Evolutionary conservation across 2,113 vertebrate genomes (phyloP), one percentile per base, ranked within the genome.

Genomic region (Labeo rohita): DNA sequence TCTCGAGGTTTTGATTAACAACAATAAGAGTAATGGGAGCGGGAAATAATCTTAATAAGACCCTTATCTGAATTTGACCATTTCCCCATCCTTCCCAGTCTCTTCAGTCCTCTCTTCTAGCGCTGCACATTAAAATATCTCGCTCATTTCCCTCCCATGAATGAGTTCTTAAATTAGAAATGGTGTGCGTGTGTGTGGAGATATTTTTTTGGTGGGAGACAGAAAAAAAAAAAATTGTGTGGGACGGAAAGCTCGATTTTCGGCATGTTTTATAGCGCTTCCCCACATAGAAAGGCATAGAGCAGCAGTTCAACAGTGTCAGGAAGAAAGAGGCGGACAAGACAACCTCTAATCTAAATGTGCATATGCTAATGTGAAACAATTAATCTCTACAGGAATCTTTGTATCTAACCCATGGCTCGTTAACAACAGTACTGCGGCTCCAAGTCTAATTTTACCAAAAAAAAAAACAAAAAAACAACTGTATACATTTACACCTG

Each of bases 1-100:
- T 92, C 92, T 90, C 70, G 86, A 91, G 88, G 84, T 90, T 93
- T 91, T 90, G 86, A 93, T 94, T 91, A 91, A 91, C 89, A 90
- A 90, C 88, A 91, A 91, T 90, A 86, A 83, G 85, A 90, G 84
- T 86, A 92, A 90, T 84, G 80, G 85, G 52, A 91, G 81, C 76
- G 39, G 84, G 85, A 91, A 92, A 88, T 80, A 79, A 91, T 87
- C 88, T 84, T 90, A 91, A 92, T 91, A 89, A 88, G 89, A 87
- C 89, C 85, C 87, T 91, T 90, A 91, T 93, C 85, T 89, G 73
- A 43, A 87, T 83, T 82, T 73, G 54, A 86, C 39, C 59, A 12
- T 75, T 82, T 81, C 54, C 18, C 45, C 56, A 45, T 72, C 85
- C 84, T 39, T 5, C 47, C 76, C 66, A 21, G 68, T 66, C 65